Percentiles rank a stretch among this genome's conserved stretches.
phyloP scores from a whole-genome alignment of 2,888 invertebrate genomes.

The Vanessa cardui region DNA sequence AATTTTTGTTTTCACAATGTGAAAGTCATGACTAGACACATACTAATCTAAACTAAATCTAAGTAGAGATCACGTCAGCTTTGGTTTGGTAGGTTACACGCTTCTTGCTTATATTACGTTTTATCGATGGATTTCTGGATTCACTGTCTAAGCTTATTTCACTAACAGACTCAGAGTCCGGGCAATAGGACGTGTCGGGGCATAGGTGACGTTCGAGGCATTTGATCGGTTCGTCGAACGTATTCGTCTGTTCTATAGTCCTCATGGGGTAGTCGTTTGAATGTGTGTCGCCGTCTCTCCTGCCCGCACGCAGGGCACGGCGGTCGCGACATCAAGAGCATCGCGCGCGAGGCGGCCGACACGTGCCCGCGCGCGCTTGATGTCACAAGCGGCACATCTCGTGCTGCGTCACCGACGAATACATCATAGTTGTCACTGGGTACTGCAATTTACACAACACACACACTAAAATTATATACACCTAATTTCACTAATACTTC shows the following conservation, averaged over 20 bases:
- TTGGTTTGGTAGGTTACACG: conserved; percentile 71
- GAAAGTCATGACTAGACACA: conserved; percentile 33
- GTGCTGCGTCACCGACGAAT: conserved; percentile 85
- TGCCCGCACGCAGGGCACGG: conserved; percentile 52
- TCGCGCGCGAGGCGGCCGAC: conserved; percentile 63
- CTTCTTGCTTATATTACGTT: conserved; percentile 57
- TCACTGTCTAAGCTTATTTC: conserved; percentile 74
- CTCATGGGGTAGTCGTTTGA: conserved; percentile 63
- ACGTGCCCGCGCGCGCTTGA: conserved; percentile 75
- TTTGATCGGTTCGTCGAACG: conserved; percentile 66
- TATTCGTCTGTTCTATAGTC: conserved; percentile 53
- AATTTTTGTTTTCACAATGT: conserved; percentile 48
- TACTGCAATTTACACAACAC: conserved; percentile 64
- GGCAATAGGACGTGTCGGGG: conserved; percentile 55
- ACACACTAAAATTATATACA: background rate
- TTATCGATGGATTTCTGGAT: conserved; percentile 67
- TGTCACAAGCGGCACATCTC: conserved; percentile 88
- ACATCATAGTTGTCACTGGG: conserved; percentile 81
- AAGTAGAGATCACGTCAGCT: conserved; percentile 62
- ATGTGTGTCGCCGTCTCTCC: conserved; percentile 57
- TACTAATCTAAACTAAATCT: conserved; percentile 39
- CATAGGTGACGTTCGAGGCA: conserved; percentile 64
- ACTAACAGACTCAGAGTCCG: conserved; percentile 70
- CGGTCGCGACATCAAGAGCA: conserved; percentile 76
- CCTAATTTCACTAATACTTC: too few species aligned